A percentile compares a stretch with the other conserved stretches of the same genome.
Conservation (phyloP, 92 coral and sea anemone genomes). For the Phenganax subtilis region DNA sequence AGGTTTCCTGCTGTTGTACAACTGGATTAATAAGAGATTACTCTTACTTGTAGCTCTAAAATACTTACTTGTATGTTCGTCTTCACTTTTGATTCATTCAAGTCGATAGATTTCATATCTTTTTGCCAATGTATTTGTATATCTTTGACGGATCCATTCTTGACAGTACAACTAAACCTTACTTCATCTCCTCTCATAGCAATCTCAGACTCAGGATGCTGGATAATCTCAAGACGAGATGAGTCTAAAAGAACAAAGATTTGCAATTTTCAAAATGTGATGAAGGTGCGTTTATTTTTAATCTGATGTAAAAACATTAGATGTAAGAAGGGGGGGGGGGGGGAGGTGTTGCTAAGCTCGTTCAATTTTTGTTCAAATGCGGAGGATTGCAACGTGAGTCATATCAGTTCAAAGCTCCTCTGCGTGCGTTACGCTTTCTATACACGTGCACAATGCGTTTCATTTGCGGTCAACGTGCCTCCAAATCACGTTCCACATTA, state of each 20-base stretch:
- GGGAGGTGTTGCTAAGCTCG: too few species aligned
- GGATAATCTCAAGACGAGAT: slow-evolving; percentile 15
- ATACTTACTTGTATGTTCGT: slow-evolving; percentile 8
- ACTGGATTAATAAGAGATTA: not conserved
- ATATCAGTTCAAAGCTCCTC: too few species aligned
- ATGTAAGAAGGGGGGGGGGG: not conserved
- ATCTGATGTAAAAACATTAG: not conserved
- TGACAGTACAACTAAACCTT: slow-evolving; percentile 26
- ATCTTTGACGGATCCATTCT: slow-evolving; percentile 27
- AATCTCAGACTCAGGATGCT: slow-evolving; percentile 25
- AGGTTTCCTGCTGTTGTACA: not conserved
- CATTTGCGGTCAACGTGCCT: not conserved
- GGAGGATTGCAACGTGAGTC: too few species aligned
- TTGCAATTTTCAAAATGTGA: not conserved
- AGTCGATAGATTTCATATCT: slow-evolving; percentile 16
- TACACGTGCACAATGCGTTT: not conserved
- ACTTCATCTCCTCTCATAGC: slow-evolving; percentile 23
- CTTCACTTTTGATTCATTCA: slow-evolving; percentile 9
- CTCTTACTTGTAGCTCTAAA: not conserved
- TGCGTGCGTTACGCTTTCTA: not conserved
- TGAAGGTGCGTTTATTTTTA: not conserved
- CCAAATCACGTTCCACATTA: not conserved
- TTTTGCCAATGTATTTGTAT: slow-evolving; percentile 26
- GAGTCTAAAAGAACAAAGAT: not conserved
- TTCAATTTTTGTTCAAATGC: too few species aligned